phyloP scores from a whole-genome alignment of 2,888 invertebrate species.

The Smittia aterrima region DNA sequence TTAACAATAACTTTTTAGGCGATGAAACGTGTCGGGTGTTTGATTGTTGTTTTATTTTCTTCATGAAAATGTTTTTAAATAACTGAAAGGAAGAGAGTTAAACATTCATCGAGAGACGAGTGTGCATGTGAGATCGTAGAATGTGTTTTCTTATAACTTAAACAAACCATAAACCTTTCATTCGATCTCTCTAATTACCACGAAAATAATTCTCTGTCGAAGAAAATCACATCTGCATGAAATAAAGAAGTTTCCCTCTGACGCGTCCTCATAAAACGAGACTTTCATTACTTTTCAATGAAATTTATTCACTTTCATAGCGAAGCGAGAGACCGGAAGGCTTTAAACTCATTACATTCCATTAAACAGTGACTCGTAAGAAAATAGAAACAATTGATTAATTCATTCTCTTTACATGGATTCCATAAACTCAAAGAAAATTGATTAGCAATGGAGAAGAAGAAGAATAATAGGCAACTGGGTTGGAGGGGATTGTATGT shows the following conservation, averaged over 20 bases:
- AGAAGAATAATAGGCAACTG: not conserved
- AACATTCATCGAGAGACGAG: not conserved
- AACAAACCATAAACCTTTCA: constrained; percentile 41
- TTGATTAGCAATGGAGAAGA: not conserved
- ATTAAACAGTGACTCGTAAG: not conserved
- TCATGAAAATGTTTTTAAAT: not conserved
- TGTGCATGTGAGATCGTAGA: not conserved
- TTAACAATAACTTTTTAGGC: constrained; percentile 32
- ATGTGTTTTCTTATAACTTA: constrained; percentile 32
- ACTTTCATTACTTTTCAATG: not conserved
- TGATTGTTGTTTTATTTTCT: constrained; percentile 35
- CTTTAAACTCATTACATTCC: not conserved
- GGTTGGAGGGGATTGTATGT: no score
- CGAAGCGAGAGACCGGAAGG: not conserved
- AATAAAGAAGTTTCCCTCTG: constrained; percentile 29
- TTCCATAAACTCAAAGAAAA: not conserved
- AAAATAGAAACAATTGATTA: constrained; percentile 2
- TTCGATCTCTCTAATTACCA: constrained; percentile 40
- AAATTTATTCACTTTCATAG: not conserved
- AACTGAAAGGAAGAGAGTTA: not conserved
- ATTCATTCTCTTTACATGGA: not conserved
- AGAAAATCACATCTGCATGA: constrained; percentile 24
- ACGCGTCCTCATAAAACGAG: constrained; percentile 1
- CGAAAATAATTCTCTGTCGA: constrained; percentile 14
- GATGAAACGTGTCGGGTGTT: constrained; percentile 33